These are phyloP conservation scores for Pangasius krempfi DNA, from an alignment of 2,797 vertebrate genomes.

Conservation along the genomic window DNA sequence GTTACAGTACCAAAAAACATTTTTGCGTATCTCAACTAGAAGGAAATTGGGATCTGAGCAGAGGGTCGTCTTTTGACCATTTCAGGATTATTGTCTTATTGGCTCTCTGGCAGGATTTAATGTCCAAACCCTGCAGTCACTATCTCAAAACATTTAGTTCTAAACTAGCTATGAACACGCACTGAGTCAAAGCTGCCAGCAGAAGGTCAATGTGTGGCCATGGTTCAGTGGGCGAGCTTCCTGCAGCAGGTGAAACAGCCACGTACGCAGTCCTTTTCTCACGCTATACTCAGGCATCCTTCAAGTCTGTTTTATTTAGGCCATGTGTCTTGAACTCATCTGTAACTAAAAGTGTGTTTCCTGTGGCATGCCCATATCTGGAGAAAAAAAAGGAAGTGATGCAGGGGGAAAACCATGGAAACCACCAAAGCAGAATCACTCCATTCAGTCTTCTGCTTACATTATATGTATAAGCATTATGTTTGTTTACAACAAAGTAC, in stretches of 20 bases:
- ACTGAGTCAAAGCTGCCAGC: slow-evolving; percentile 1
- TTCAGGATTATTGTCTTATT: not conserved
- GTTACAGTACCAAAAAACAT: not conserved
- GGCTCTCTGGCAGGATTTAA: not conserved
- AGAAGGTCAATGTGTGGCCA: not conserved
- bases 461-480: not conserved
- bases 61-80: not conserved
- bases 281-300: not conserved
- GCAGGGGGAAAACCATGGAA: slow-evolving; percentile 29
- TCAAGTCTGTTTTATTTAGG: slow-evolving; percentile 7
- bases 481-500: not conserved
- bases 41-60: not conserved
- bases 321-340: not conserved
- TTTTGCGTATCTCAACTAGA: not conserved
- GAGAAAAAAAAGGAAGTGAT: slow-evolving; percentile 45
- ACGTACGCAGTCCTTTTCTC: slow-evolving; percentile 5
- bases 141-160: not conserved
- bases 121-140: not conserved
- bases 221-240: not conserved
- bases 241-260: slow-evolving; percentile 2
- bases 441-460: not conserved
- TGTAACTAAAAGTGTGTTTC: slow-evolving; percentile 11
- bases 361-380: slow-evolving; percentile 41
- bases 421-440: slow-evolving; percentile 31
- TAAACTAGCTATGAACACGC: not conserved